A percentile compares a stretch with the other conserved stretches of the same genome.
phyloP scores from a whole-genome alignment of 2,113 vertebrate species.

The Channa argus region DNA sequence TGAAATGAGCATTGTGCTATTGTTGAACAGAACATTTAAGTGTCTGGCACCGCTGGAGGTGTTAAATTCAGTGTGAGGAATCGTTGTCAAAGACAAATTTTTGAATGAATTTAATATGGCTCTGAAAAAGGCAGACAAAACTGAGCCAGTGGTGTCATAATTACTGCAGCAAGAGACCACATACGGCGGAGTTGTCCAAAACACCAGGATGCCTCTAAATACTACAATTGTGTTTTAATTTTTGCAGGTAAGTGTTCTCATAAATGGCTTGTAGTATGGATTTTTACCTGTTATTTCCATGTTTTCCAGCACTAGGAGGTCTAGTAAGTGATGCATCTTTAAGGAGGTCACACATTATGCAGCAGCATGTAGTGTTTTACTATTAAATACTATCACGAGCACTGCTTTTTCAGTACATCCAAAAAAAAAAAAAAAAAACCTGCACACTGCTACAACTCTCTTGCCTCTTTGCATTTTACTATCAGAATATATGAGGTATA shows the following conservation, averaged over 20 bases:
- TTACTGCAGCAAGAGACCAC: constrained; percentile 15
- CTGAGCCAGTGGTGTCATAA: background rate
- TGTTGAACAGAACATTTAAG: constrained; percentile 67
- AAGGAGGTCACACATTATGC: constrained; percentile 18
- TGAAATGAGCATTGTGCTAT: constrained; percentile 55
- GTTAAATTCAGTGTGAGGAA: constrained; percentile 60
- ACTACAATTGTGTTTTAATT: background rate
- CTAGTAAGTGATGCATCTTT: background rate
- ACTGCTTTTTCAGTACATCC: constrained; percentile 26
- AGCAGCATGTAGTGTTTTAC: constrained; percentile 20
- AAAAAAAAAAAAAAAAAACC: constrained; percentile 18
- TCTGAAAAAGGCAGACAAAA: constrained; percentile 19
- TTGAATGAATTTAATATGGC: constrained; percentile 69
- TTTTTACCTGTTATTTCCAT: constrained; percentile 16
- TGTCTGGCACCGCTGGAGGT: constrained; percentile 64
- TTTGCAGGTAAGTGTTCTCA: constrained; percentile 23
- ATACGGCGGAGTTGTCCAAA: background rate
- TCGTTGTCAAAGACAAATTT: constrained; percentile 67
- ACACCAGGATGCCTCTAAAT: background rate
- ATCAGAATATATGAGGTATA: constrained; percentile 60
- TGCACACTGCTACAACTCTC: constrained; percentile 50
- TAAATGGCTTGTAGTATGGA: background rate
- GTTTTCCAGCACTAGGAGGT: background rate
- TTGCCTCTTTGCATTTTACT: constrained; percentile 55
- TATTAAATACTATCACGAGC: constrained; percentile 43